Evolutionary conservation across 1,140 invertebrate species (phyloP), one percentile per base, ranked within the genome.

Genomic region (Chlorops oryzae): DNA sequence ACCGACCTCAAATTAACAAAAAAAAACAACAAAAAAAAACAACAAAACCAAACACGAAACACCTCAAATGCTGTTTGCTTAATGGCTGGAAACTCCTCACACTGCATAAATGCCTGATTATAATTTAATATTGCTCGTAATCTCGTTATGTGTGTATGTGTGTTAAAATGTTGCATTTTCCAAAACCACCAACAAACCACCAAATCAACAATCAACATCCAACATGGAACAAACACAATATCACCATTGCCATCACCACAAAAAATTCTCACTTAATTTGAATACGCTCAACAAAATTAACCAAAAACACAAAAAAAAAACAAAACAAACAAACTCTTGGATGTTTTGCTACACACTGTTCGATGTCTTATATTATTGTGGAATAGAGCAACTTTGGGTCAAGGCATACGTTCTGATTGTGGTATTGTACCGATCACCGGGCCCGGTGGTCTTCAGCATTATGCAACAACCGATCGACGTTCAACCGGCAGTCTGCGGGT

Each of bases 351-450:
- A 63, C n/a, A n/a, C n/a, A n/a, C n/a, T n/a, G n/a, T n/a, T n/a
- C n/a, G n/a, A n/a, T n/a, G n/a, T n/a, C n/a, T n/a, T n/a, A n/a
- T n/a, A n/a, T n/a, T n/a, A n/a, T n/a, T n/a, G n/a, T n/a, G n/a
- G n/a, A n/a, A 58, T 77, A 83, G 81, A 80, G 79, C 77, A 74
- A 79, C 80, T 76, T 76, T 79, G 70, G 78, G 79, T 67, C 79
- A 80, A 70, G 78, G 77, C 70, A 76, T 79, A 45, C 74, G 78
- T 54, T 74, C 77, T 59, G 75, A 75, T 58, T 74, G 77, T 50
- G 70, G 75, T 49, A 69, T 74, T 54, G 78, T 71, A 55, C 68
- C 68, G 70, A 66, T 77, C 71, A 65, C 74, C 70, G 60, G 73
- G 73, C 54, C 74, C 68, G 56, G 77, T 74, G 61, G 79, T 61